phyloP scores from a whole-genome alignment of 2,797 vertebrate genomes.

The Lindbergichthys nudifrons region DNA sequence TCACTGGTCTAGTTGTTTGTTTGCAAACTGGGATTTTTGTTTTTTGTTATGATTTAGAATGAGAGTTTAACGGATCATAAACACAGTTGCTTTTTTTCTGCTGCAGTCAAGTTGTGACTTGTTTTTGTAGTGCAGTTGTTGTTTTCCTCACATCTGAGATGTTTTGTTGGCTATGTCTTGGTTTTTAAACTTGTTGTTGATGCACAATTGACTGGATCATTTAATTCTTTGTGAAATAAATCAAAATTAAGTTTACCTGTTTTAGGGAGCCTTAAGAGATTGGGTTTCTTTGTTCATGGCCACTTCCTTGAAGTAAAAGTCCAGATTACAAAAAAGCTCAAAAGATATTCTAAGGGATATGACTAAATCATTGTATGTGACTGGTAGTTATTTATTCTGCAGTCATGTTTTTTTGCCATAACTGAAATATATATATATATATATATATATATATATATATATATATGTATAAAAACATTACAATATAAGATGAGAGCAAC shows the following conservation, averaged over 20 bases:
- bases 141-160: neutral
- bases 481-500: neutral
- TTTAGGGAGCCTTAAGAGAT: neutral
- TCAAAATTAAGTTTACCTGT: neutral
- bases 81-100: neutral
- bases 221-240: neutral
- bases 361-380: too few relatives aligned
- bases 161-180: neutral
- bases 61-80: neutral
- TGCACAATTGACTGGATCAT: neutral
- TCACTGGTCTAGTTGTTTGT: constrained; percentile 6
- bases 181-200: neutral
- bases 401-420: neutral
- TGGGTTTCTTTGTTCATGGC: constrained; percentile 12
- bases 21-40: neutral
- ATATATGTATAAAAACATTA: neutral
- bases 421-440: neutral
- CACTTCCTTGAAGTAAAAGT: constrained; percentile 6
- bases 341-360: neutral
- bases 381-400: neutral
- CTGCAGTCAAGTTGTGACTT: neutral
- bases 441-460: neutral
- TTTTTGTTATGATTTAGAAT: neutral
- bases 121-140: neutral
- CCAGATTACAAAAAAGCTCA: constrained; percentile 1